Evolutionary conservation across 2,797 vertebrate genomes (phyloP).

Genomic region (Trachops cirrhosus): DNA sequence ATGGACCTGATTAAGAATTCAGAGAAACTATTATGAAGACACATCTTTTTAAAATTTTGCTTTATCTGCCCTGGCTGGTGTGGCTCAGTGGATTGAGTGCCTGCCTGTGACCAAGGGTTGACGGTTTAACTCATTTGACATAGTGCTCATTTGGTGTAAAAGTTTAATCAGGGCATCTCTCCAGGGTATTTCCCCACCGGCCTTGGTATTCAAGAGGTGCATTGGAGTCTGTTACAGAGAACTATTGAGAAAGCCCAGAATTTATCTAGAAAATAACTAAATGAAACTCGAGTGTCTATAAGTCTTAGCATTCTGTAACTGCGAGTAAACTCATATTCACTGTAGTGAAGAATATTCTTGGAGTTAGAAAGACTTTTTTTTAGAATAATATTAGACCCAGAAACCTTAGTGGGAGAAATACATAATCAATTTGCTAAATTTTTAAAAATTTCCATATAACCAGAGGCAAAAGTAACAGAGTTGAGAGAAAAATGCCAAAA

Average conservation of each 20-base stretch:
- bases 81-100: too few species aligned
- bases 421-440: not conserved
- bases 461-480: not conserved
- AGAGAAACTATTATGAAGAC: not conserved
- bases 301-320: not conserved
- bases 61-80: not conserved
- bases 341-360: not conserved
- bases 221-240: not conserved
- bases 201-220: not conserved
- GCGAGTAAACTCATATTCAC: not conserved
- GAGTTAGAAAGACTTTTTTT: not conserved
- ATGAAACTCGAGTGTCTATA: not conserved
- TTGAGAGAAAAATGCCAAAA: not conserved
- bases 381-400: not conserved
- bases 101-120: too few species aligned
- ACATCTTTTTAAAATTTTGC: not conserved
- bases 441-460: slow-evolving; percentile 18
- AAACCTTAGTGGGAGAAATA: not conserved
- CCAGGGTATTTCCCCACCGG: not conserved
- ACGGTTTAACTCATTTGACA: too few species aligned
- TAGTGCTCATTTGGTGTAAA: not conserved
- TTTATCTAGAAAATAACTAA: slow-evolving; percentile 15
- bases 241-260: not conserved
- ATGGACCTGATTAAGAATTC: not conserved
- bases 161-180: not conserved